Base-by-base conservation (phyloP, 2,113 vertebrate genomes). In the Lepus americanus region DNA sequence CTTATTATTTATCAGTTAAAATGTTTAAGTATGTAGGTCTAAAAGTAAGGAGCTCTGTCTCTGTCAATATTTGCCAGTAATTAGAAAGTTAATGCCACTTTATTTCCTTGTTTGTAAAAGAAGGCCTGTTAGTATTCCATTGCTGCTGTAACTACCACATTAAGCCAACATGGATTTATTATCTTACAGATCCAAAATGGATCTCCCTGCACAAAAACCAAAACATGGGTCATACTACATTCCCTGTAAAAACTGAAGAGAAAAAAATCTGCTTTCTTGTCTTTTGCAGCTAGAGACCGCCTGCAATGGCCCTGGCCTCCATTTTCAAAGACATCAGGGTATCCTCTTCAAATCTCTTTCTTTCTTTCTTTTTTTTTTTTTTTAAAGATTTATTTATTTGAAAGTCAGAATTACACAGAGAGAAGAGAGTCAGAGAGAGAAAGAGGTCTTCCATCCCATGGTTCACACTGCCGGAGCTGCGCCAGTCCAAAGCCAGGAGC, bases 1-100 rank as follows among this genome's bases (percentile, higher is more conserved):
- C 93, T 86, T n/a, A 51, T 86, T 66, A 67, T 59, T 92, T 85
- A 64, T 66, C 82, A 39, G 72, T 55, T 73, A 81, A 82, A 33
- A 51, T 25, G 9, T 17, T 82, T 90, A 86, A 33, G 27, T 76
- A 63, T 22, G 19, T 77, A 84, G 5, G 9, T n/a, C 31, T 83
- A 66, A 92, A 59, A 84, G 53, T 51, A 84, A 92, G 19, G 25
- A 79, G 19, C 2, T 8, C 25, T 88, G 44, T 44, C 53, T 67
- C n/a, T 84, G 67, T 79, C 31, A 66, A 90, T 86, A 66, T 88
- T 81, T 87, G 9, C 72, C 44, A 85, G 69, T 51, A 86, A 59
- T 67, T 79, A 84, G 59, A 73, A 63, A 76, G 78, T 64, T n/a
- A 55, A 20, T 74, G 31, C 67, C 22, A 80, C 49, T 94, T 91